Evolutionary conservation across 2,888 invertebrate species (phyloP).

Genomic region (Mallateleia sp.): DNA sequence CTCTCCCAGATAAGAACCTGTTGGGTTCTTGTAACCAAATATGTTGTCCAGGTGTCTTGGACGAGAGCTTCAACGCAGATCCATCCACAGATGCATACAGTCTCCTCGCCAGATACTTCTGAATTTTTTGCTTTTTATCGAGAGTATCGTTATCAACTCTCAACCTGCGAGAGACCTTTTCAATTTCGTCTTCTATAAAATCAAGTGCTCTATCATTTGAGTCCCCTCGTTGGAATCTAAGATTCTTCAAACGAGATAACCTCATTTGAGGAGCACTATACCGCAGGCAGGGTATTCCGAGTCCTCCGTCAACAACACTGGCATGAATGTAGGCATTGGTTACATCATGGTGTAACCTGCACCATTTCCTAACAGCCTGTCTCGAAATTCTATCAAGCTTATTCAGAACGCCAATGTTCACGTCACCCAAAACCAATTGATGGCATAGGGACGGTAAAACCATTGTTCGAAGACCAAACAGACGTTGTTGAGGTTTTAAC

Average conservation of each 20-base stretch:
- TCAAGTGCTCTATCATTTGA: too few species aligned
- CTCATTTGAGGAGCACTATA: constrained; percentile 28
- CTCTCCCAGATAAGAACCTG: constrained; percentile 82
- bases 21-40: constrained; percentile 78
- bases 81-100: constrained; percentile 41
- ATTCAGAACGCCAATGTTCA: neutral
- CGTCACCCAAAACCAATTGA: neutral
- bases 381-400: constrained; percentile 75
- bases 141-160: too few species aligned
- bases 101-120: constrained; percentile 15
- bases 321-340: constrained; percentile 84
- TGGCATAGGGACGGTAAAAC: neutral
- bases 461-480: constrained; percentile 44
- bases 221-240: neutral
- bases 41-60: constrained; percentile 33
- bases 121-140: neutral
- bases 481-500: constrained; percentile 69
- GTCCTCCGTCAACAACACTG: constrained; percentile 79
- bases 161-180: too few species aligned
- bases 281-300: constrained; percentile 76
- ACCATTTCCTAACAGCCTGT: constrained; percentile 79
- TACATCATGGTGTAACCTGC: constrained; percentile 84
- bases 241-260: neutral
- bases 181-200: neutral
- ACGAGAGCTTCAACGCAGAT: neutral